These are phyloP conservation scores for Stichodactyla mertensii DNA, from an alignment of 64 coral and sea anemone genomes.

Conservation along the genomic window DNA sequence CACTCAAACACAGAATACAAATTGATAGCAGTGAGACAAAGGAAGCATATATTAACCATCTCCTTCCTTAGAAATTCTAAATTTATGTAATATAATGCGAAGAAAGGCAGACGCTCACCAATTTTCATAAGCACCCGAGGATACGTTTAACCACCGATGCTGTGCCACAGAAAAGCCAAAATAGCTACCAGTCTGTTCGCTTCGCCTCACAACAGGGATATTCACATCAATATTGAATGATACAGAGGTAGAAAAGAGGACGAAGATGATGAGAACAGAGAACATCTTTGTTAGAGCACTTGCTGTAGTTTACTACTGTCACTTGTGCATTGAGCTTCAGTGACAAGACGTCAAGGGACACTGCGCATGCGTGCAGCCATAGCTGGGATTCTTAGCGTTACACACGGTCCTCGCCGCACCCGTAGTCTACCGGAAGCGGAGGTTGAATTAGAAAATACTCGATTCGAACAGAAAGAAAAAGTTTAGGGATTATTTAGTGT, in stretches of 20 bases:
- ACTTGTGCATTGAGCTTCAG: neutral
- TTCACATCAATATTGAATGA: conserved; percentile 48
- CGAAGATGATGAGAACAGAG: conserved; percentile 16
- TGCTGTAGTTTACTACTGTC: neutral
- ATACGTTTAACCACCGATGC: neutral
- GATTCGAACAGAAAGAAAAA: neutral
- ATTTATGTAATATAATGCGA: neutral
- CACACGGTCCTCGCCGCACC: neutral
- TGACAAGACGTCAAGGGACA: neutral
- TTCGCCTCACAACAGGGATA: conserved; percentile 41
- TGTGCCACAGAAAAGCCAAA: conserved; percentile 62
- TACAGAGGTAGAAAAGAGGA: conserved; percentile 32
- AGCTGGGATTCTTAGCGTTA: neutral
- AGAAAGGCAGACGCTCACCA: conserved; percentile 2
- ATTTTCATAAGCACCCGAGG: neutral
- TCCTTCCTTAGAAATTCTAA: neutral
- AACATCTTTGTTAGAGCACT: conserved; percentile 42
- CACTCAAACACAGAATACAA: neutral
- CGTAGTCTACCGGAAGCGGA: conserved; percentile 4
- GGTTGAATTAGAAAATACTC: neutral
- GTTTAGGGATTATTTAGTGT: neutral
- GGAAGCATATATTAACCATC: neutral
- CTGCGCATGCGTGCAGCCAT: neutral
- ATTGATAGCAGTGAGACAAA: neutral
- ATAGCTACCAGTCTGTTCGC: conserved; percentile 44